Conservation (phyloP, 2,888 invertebrate species). For the Apamea monoglypha region DNA sequence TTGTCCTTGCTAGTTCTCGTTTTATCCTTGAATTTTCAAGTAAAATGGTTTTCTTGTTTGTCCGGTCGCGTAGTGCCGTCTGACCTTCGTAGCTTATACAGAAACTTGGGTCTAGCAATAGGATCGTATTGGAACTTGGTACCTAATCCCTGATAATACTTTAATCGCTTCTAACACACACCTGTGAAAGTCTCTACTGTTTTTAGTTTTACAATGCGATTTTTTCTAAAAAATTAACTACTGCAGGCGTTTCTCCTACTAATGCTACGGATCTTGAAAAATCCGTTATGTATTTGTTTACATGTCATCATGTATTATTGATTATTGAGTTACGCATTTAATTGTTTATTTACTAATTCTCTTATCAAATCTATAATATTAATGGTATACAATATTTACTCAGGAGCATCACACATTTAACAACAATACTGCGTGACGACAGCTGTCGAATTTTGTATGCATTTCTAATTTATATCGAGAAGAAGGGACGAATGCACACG, state of each 20-base stretch:
- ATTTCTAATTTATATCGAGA: background rate
- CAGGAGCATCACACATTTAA: background rate
- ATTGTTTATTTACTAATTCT: constrained; percentile 23
- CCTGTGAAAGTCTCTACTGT: background rate
- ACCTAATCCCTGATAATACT: constrained; percentile 23
- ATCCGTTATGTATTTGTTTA: constrained; percentile 7
- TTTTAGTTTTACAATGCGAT: background rate
- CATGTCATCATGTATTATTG: background rate
- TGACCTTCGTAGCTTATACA: constrained; percentile 9
- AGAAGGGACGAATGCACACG: too few species aligned
- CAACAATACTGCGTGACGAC: background rate
- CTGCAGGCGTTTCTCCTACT: too few species aligned
- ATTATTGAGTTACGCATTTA: constrained; percentile 14
- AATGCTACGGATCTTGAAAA: background rate
- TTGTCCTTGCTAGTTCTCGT: constrained; percentile 4
- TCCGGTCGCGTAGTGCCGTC: too few species aligned
- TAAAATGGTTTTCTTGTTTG: constrained; percentile 14
- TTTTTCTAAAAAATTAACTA: background rate
- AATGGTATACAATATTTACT: too few species aligned
- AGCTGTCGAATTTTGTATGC: background rate
- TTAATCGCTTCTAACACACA: constrained; percentile 12
- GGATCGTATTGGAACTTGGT: background rate
- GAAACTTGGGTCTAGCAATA: background rate
- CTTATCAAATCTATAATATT: background rate
- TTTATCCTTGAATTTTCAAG: constrained; percentile 36